Percentiles rank a stretch among this genome's conserved stretches.
Conservation (phyloP, 2,797 vertebrate species). For the Sebastes diaconus region DNA sequence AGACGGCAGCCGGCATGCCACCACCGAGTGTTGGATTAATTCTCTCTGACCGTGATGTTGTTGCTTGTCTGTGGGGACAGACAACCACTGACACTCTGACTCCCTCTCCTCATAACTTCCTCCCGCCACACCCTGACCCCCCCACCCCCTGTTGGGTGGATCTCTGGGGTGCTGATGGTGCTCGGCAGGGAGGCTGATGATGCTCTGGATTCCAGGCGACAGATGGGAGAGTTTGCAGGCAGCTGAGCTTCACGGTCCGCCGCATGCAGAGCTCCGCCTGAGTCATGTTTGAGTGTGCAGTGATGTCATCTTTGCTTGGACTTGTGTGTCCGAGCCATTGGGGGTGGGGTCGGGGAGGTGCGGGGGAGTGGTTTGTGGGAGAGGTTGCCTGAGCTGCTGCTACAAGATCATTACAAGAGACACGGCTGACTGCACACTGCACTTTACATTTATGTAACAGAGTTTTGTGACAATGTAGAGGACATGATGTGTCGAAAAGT, state of each 20-base stretch:
- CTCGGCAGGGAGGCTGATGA: constrained; percentile 4
- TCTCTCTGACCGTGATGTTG: constrained; percentile 51
- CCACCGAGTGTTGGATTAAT: constrained; percentile 53
- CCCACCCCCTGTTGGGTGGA: constrained; percentile 18
- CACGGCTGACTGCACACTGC: neutral
- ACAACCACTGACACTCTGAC: constrained; percentile 14
- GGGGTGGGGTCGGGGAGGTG: neutral
- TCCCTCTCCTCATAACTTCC: neutral
- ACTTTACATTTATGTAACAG: constrained; percentile 8
- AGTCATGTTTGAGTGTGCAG: constrained; percentile 53
- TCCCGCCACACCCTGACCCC: neutral
- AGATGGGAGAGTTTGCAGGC: constrained; percentile 54
- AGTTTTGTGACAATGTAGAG: neutral
- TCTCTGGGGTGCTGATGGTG: neutral
- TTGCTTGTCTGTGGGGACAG: constrained; percentile 44
- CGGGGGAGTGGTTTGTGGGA: constrained; percentile 4
- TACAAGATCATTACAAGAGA: constrained; percentile 40
- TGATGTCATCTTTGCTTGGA: constrained; percentile 61
- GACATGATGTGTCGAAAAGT: neutral
- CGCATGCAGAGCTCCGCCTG: neutral
- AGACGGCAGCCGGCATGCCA: constrained; percentile 27
- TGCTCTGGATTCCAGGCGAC: constrained; percentile 48
- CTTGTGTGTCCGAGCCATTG: constrained; percentile 19
- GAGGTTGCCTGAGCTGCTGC: constrained; percentile 30
- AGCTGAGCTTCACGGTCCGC: constrained; percentile 42